Percentiles rank a stretch among this genome's conserved stretches.
These are phyloP conservation scores for Leptatherina wallacei DNA, from an alignment of 2,797 vertebrate species.

Conservation along the genomic window DNA sequence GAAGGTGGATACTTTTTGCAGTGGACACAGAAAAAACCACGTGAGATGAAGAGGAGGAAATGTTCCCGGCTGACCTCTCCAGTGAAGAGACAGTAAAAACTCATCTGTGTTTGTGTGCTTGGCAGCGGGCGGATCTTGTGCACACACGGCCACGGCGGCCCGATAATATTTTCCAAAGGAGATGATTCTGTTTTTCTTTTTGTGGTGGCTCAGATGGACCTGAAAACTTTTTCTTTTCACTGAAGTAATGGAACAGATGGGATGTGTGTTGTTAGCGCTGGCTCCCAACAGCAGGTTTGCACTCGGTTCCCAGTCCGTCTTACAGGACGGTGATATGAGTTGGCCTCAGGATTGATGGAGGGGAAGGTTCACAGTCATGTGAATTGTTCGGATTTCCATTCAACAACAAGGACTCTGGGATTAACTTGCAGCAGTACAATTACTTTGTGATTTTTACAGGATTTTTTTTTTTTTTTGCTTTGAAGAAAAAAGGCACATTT, in stretches of 20 bases:
- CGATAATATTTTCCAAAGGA: slow-evolving; percentile 81
- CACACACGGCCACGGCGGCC: slow-evolving; percentile 60
- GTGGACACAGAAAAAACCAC: slow-evolving; percentile 24
- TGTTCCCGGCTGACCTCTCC: slow-evolving; percentile 57
- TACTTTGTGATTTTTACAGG: too few relatives aligned
- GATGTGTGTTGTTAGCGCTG: slow-evolving; percentile 55
- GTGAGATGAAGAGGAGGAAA: slow-evolving; percentile 40
- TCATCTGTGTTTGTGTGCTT: slow-evolving; percentile 78
- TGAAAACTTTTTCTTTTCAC: slow-evolving; percentile 32
- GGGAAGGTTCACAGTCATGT: slow-evolving; percentile 7
- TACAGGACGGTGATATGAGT: slow-evolving; percentile 32
- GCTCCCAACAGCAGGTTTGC: slow-evolving; percentile 42
- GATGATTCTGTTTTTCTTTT: slow-evolving; percentile 72
- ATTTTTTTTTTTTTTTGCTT: not conserved
- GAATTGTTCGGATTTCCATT: not conserved
- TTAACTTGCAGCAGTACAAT: slow-evolving; percentile 3
- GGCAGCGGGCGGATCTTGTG: slow-evolving; percentile 60
- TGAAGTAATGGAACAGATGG: slow-evolving; percentile 68
- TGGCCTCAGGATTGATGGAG: slow-evolving; percentile 14
- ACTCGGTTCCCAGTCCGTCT: slow-evolving; percentile 19
- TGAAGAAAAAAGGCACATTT: not conserved
- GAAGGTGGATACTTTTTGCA: slow-evolving; percentile 25
- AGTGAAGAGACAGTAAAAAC: slow-evolving; percentile 61
- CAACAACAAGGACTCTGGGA: not conserved
- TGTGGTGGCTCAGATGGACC: slow-evolving; percentile 44